These are phyloP conservation scores for Apis florea DNA, from an alignment of 1,140 invertebrate species.

Conservation along the genomic window DNA sequence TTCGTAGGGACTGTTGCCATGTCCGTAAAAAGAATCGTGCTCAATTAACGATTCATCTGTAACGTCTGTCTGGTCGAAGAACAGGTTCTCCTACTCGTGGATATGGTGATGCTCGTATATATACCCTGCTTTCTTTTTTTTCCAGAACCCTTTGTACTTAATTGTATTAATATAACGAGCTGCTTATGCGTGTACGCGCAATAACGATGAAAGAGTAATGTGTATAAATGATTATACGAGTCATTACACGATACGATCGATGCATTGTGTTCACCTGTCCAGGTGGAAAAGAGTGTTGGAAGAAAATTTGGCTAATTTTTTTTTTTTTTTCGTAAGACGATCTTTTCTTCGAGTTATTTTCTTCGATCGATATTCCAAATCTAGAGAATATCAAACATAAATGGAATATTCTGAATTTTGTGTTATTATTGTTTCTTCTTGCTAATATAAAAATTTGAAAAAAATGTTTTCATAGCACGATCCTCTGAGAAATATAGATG, in stretches of 20 bases:
- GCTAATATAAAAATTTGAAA: too few relatives aligned
- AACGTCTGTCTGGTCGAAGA: conserved; percentile 1
- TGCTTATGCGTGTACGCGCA: conserved; percentile 14
- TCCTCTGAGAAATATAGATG: too few relatives aligned
- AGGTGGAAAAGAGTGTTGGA: neutral
- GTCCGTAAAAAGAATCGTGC: neutral
- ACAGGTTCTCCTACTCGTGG: conserved; percentile 24
- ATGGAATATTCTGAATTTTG: too few relatives aligned
- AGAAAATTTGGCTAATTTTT: too few relatives aligned
- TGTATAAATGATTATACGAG: conserved; percentile 34
- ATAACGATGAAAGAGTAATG: conserved; percentile 38
- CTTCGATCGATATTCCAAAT: too few relatives aligned
- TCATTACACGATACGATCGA: conserved; percentile 18
- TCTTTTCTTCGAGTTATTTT: neutral
- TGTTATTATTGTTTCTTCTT: too few relatives aligned
- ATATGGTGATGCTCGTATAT: neutral
- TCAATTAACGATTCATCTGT: conserved; percentile 45
- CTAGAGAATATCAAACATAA: too few relatives aligned
- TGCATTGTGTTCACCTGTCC: conserved; percentile 9
- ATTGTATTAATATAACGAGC: conserved; percentile 46
- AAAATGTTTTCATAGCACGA: too few relatives aligned
- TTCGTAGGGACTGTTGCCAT: neutral
- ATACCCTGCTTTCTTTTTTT: conserved; percentile 8
- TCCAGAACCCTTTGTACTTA: conserved; percentile 42
- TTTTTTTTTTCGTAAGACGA: neutral